phyloP scores from a whole-genome alignment of 2,888 invertebrate genomes.

The Caenorhabditis sp. region DNA sequence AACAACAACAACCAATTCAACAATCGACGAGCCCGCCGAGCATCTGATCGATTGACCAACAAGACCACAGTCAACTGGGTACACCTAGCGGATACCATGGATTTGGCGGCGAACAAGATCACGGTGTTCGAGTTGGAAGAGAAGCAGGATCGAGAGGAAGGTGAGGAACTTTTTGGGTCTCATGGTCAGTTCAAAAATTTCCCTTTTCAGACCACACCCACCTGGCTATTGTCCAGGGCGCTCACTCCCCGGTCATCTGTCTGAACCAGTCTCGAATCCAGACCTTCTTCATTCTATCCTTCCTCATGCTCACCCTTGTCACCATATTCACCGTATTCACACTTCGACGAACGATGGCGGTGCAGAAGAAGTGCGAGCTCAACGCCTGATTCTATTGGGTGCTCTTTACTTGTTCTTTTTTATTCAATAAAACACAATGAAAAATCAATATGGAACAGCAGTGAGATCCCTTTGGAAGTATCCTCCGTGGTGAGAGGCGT shows the following conservation, averaged over 20 bases:
- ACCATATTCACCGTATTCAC: conserved; percentile 44
- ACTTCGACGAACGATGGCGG: conserved; percentile 27
- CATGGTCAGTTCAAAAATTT: too few species aligned
- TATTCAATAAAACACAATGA: too few species aligned
- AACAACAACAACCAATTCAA: conserved; percentile 43
- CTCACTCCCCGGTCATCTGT: conserved; percentile 43
- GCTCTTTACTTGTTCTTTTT: neutral
- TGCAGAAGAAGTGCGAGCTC: conserved; percentile 1
- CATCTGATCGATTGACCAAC: conserved; percentile 29
- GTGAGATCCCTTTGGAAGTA: conserved; percentile 7
- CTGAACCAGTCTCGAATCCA: conserved; percentile 51
- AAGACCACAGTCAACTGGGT: conserved; percentile 61
- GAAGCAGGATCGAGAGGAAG: conserved; percentile 32
- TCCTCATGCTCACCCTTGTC: conserved; percentile 50
- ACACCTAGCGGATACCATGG: conserved; percentile 77
- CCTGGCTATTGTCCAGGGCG: conserved; percentile 23
- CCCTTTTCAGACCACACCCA: conserved; percentile 24
- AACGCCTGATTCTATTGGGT: too few species aligned
- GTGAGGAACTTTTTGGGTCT: too few species aligned
- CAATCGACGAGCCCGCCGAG: conserved; percentile 38
- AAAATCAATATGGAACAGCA: conserved; percentile 3
- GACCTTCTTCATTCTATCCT: conserved; percentile 44
- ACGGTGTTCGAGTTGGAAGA: conserved; percentile 82
- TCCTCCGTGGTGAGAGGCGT: conserved; percentile 11
- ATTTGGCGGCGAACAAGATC: conserved; percentile 81